Percentiles rank a stretch among this genome's conserved stretches.
These are phyloP conservation scores for Hiodon tergisus DNA, from an alignment of 2,113 vertebrate species.

Conservation along the genomic window DNA sequence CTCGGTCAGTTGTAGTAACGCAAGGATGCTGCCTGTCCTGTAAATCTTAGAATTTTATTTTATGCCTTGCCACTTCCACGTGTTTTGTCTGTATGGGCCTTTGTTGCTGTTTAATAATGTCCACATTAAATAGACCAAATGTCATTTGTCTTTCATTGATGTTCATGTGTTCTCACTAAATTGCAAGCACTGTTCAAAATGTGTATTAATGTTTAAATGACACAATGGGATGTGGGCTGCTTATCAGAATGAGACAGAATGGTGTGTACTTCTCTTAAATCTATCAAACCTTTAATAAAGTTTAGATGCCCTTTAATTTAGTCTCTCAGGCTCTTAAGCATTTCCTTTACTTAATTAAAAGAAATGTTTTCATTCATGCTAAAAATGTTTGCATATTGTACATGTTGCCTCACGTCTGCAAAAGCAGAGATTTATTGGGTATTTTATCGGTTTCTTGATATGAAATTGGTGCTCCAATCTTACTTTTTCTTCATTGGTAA, in stretches of 20 bases:
- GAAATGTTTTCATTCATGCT: not conserved
- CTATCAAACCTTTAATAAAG: constrained; percentile 3
- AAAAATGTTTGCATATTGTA: constrained; percentile 13
- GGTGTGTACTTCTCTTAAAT: not conserved
- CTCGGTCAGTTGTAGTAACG: no score
- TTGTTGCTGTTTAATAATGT: not conserved
- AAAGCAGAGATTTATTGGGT: no score
- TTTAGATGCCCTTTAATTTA: not conserved
- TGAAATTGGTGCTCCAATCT: constrained; percentile 10
- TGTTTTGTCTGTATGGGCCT: not conserved
- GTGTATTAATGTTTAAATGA: not conserved
- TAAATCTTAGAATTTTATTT: not conserved
- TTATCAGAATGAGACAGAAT: not conserved
- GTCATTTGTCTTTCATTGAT: not conserved
- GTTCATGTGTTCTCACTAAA: not conserved
- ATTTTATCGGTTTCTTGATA: not conserved
- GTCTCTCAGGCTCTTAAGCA: constrained; percentile 33
- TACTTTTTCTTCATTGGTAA: not conserved
- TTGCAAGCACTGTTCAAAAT: not conserved
- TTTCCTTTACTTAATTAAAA: constrained; percentile 11
- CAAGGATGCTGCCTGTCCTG: no score
- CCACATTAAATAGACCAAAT: not conserved
- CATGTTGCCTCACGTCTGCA: no score
- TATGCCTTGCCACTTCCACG: not conserved
- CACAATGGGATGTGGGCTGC: not conserved